phyloP scores from a whole-genome alignment of 2,888 invertebrate species.

The Podabrus alpinus region DNA sequence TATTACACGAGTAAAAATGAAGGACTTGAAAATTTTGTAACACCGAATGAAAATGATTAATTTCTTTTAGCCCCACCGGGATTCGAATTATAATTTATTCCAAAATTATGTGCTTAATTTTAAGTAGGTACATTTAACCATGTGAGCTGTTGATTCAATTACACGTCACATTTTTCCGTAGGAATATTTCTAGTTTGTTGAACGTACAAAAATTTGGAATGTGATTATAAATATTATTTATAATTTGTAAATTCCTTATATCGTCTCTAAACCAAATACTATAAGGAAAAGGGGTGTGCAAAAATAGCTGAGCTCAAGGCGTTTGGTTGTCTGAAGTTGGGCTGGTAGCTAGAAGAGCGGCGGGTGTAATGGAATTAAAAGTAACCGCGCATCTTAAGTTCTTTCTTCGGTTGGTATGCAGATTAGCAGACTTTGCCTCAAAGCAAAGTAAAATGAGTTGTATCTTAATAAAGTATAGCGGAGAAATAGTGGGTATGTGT shows the following conservation, averaged over 20 bases:
- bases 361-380: constrained; percentile 36
- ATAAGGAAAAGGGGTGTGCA: background rate
- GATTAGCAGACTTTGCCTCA: constrained; percentile 25
- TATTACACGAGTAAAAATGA: no score
- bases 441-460: constrained; percentile 27
- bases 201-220: no score
- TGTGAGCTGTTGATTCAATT: no score
- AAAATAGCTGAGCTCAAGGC: constrained; percentile 8
- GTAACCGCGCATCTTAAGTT: constrained; percentile 34
- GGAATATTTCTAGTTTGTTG: no score
- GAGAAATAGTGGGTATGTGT: no score
- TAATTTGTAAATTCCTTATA: background rate
- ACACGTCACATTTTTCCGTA: no score
- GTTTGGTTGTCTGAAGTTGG: constrained; percentile 7
- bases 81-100: no score
- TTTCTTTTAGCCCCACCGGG: no score
- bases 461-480: constrained; percentile 21
- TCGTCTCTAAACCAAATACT: background rate
- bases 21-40: no score
- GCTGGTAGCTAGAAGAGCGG: constrained; percentile 11
- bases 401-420: constrained; percentile 32
- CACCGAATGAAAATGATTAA: no score
- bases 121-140: no score
- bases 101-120: no score
- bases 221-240: background rate